A percentile compares a stretch with the other conserved stretches of the same genome.
Conservation (phyloP, 1,140 invertebrate species). For the Formica exsecta region DNA sequence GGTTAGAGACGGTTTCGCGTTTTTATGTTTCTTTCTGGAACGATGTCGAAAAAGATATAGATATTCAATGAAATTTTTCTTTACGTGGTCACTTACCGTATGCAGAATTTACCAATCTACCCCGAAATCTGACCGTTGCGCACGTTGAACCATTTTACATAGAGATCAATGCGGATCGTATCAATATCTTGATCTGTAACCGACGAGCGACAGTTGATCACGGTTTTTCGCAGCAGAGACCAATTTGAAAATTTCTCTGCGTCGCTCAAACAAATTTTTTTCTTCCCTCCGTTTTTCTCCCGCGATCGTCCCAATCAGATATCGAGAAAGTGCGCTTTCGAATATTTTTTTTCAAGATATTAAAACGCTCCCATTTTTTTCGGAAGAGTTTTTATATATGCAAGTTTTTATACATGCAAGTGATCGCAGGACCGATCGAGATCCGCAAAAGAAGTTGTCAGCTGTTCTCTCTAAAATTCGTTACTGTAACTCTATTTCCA, state of each 20-base stretch:
- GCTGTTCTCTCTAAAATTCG: constrained; percentile 35
- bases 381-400: constrained; percentile 15
- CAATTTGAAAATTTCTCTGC: constrained; percentile 31
- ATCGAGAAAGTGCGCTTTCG: constrained; percentile 31
- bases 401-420: neutral
- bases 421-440: constrained; percentile 16
- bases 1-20: neutral
- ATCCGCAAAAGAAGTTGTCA: constrained; percentile 51
- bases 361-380: constrained; percentile 58
- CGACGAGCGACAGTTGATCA: constrained; percentile 68
- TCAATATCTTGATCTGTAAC: constrained; percentile 75
- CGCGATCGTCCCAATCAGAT: constrained; percentile 64
- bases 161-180: constrained; percentile 64
- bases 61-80: constrained; percentile 49
- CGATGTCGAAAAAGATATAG: constrained; percentile 17
- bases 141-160: constrained; percentile 58
- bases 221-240: constrained; percentile 37
- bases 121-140: constrained; percentile 75
- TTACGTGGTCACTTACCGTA: constrained; percentile 58
- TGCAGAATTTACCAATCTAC: constrained; percentile 75
- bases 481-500: constrained; percentile 21
- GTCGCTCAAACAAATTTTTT: constrained; percentile 59
- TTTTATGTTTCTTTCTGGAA: constrained; percentile 34
- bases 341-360: constrained; percentile 64
- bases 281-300: neutral